Percentiles rank a stretch among this genome's conserved stretches.
phyloP scores from a whole-genome alignment of 2,888 invertebrate species.

The Dasysyrphus albostriatus region DNA sequence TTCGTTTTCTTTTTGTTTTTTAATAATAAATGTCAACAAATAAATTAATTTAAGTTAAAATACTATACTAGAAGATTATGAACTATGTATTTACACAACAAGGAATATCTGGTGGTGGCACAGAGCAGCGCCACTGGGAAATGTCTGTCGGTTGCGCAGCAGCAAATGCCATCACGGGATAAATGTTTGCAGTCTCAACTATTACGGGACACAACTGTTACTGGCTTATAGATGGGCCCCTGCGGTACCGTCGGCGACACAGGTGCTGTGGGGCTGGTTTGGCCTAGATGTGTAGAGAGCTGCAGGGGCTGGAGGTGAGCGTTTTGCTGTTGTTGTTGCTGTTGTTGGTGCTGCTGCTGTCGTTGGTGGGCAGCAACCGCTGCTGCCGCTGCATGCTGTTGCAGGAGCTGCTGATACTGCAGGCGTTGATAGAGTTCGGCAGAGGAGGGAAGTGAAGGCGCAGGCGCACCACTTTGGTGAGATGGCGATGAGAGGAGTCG shows the following conservation, averaged over 20 bases:
- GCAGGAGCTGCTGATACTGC: conserved; percentile 84
- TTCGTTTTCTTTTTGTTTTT: conserved; percentile 16
- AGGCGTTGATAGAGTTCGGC: conserved; percentile 84
- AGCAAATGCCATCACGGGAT: conserved; percentile 40
- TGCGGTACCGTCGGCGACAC: conserved; percentile 77
- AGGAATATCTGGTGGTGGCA: conserved; percentile 50
- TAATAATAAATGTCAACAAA: conserved; percentile 65
- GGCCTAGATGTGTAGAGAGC: conserved; percentile 80
- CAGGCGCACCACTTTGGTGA: conserved; percentile 79
- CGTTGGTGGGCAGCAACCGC: conserved; percentile 83
- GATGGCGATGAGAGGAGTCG: conserved; percentile 78
- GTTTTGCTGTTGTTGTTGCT: conserved; percentile 80
- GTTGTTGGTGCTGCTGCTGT: conserved; percentile 78
- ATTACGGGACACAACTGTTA: conserved; percentile 85
- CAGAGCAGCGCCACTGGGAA: conserved; percentile 29
- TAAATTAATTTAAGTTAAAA: conserved; percentile 74
- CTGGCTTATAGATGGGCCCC: conserved; percentile 85
- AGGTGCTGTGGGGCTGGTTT: conserved; percentile 80
- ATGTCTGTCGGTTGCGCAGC: conserved; percentile 36
- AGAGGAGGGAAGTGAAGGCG: conserved; percentile 83
- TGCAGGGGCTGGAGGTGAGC: conserved; percentile 80
- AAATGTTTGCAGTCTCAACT: conserved; percentile 83
- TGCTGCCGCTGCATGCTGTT: conserved; percentile 83
- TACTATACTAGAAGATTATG: conserved; percentile 64
- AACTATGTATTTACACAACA: conserved; percentile 71